Conservation (phyloP, 1,140 invertebrate genomes). For the Lysiphlebus fabarum region DNA sequence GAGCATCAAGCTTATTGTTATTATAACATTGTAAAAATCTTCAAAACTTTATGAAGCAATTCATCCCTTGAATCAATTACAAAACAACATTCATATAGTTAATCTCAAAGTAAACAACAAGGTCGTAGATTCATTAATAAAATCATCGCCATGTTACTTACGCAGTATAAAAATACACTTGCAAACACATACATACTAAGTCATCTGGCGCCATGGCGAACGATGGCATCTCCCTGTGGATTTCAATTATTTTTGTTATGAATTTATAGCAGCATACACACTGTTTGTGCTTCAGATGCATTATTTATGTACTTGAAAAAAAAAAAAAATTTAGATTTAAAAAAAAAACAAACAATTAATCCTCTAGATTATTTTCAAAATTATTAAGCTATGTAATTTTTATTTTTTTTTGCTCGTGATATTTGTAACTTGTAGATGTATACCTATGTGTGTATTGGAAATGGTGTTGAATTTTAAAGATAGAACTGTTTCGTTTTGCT, state of each 20-base stretch:
- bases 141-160: no score
- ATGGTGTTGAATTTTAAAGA: conserved; percentile 22
- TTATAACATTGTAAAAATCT: no score
- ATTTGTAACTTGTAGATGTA: neutral
- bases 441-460: neutral
- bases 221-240: conserved; percentile 24
- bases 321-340: neutral
- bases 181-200: conserved; percentile 16
- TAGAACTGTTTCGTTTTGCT: conserved; percentile 23
- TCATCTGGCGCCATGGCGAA: conserved; percentile 26
- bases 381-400: neutral
- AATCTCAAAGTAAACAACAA: no score
- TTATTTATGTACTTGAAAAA: neutral
- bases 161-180: neutral
- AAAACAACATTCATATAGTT: no score
- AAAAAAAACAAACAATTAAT: neutral
- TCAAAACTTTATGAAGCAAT: no score
- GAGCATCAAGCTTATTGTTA: no score
- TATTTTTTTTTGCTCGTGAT: neutral
- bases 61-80: no score
- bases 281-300: conserved; percentile 20
- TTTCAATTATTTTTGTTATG: conserved; percentile 16
- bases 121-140: no score
- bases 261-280: conserved; percentile 7
- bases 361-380: no score